Conservation (phyloP, 2,797 vertebrate genomes). For the Sylvia borin region DNA sequence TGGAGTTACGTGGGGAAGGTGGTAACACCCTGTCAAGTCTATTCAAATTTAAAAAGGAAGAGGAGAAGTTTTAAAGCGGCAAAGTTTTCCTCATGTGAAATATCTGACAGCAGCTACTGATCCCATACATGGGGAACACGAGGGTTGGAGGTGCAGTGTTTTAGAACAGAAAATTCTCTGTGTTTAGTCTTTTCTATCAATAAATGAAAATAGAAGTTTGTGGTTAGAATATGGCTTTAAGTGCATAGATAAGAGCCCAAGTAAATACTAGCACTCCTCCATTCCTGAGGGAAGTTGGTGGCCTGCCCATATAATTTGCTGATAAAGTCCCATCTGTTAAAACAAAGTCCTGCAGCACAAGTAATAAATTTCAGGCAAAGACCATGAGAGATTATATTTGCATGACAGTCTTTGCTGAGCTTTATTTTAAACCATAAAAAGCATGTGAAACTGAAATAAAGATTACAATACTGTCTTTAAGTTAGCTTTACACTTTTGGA, state of each 20-base stretch:
- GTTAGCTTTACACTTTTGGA: constrained; percentile 67
- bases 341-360: constrained; percentile 72
- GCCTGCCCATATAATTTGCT: constrained; percentile 79
- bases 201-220: constrained; percentile 71
- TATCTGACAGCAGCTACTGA: neutral
- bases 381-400: constrained; percentile 75
- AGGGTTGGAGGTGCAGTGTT: neutral
- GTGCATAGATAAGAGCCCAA: constrained; percentile 77
- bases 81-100: neutral
- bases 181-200: constrained; percentile 65
- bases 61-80: neutral
- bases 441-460: constrained; percentile 75
- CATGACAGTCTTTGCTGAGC: constrained; percentile 71
- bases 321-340: constrained; percentile 86
- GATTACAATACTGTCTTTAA: constrained; percentile 68
- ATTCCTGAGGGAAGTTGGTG: constrained; percentile 77
- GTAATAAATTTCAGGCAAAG: constrained; percentile 78
- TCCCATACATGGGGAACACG: neutral
- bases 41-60: neutral
- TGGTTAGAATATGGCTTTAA: constrained; percentile 71
- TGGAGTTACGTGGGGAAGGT: neutral
- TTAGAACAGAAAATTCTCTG: constrained; percentile 59
- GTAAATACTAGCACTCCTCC: constrained; percentile 75
- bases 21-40: neutral
- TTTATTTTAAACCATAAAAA: constrained; percentile 60